phyloP scores from a whole-genome alignment of 2,797 vertebrate species.

The Melanotaenia nigrans region DNA sequence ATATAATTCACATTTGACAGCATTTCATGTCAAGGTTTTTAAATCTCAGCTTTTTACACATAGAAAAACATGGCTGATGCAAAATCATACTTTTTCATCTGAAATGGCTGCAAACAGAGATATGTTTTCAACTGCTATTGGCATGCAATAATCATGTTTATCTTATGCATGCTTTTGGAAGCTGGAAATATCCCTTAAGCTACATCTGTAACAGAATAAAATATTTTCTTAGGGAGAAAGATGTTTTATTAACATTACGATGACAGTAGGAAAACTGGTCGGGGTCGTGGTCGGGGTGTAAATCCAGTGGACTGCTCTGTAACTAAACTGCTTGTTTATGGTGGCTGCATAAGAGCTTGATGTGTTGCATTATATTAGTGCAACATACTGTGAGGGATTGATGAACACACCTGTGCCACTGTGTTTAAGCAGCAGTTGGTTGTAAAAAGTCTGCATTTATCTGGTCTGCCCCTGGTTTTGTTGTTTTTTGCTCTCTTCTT shows the following conservation, averaged over 20 bases:
- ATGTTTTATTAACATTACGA: constrained; percentile 18
- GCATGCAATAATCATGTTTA: not conserved
- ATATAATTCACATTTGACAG: no score
- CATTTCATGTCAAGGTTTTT: not conserved
- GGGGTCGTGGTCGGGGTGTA: constrained; percentile 24
- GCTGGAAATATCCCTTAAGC: not conserved
- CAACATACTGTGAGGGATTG: constrained; percentile 13
- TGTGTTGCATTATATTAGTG: constrained; percentile 6
- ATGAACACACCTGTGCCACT: constrained; percentile 1
- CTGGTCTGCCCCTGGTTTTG: not conserved
- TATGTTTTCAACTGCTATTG: not conserved
- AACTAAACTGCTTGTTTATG: not conserved
- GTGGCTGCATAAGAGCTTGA: constrained; percentile 9
- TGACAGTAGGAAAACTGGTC: constrained; percentile 14
- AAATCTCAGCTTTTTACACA: not conserved
- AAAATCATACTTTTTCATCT: not conserved
- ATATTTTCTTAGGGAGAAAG: constrained; percentile 24
- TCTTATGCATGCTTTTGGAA: not conserved
- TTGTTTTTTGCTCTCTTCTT: not conserved
- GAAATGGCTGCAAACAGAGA: not conserved
- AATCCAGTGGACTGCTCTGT: not conserved
- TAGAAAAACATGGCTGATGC: not conserved
- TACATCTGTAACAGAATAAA: not conserved
- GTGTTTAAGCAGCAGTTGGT: not conserved
- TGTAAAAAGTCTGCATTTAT: not conserved